Base-by-base conservation (phyloP, 1,140 invertebrate genomes). In the Trypoxylus dichotomus region DNA sequence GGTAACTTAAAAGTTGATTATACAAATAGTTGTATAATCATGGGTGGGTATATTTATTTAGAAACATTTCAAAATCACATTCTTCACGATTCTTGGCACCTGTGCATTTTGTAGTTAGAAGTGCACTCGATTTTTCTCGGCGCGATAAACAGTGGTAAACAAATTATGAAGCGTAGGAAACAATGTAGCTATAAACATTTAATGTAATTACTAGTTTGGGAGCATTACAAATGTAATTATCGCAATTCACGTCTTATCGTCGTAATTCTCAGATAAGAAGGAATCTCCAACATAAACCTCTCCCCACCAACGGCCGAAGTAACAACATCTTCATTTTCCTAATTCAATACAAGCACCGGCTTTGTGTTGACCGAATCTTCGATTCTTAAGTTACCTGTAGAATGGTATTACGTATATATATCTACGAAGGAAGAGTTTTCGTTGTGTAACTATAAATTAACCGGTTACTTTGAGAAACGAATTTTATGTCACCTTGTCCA, bases 231-330 rank as follows among this genome's bases (percentile, higher is more conserved):
- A 68, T 27, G 60, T 68, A 68, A 68, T 68, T 68, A 68, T 68
- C 27, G 27, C 60, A 68, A 68, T 68, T 27, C 60, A 27, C 24
- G 60, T 68, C 60, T 68, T 68, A 68, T 68, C 60, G 60, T 68
- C 27, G 60, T 68, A 68, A 68, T 68, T 71, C 21, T 29, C 25
- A 72, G 80, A 81, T 81, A 81, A 81, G 72, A 37, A 74, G 77
- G 77, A 81, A 79, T 81, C 80, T 79, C 77, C 77, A 76, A 75
- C 77, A 79, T 78, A 81, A 81, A 79, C 77, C 78, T 68, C 68
- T 76, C 76, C 72, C 77, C 77, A 76, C 78, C 78, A 79, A 42
- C 68, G 71, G 77, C 58, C 58, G 43, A 41, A 27, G 60, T 27
- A 68, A 68, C 76, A 76, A 54, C 32, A 79, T 72, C 41, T 63